Base-by-base conservation (phyloP, 2,113 vertebrate genomes). In the Anarhynchus alexandrinus region DNA sequence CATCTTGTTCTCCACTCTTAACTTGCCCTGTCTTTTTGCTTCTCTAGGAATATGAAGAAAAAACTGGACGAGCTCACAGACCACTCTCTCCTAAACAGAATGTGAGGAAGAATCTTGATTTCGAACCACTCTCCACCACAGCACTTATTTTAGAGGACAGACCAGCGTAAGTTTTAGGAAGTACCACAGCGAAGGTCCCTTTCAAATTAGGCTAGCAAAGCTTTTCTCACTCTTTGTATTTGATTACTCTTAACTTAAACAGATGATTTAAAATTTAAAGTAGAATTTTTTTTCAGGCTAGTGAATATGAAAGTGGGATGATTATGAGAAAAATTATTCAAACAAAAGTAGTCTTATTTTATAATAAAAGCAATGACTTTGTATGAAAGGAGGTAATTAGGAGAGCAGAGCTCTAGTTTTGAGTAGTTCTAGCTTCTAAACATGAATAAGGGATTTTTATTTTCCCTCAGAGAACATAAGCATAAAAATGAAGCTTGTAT, bases 51-150 rank as follows among this genome's bases (percentile, higher is more conserved):
- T 99, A 99, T 99, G 99, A 99, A 98, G 99, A 99, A 94, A 99
- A 99, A 98, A 98, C 98, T 98, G 98, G 98, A 96, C 98, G 97
- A 97, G 96, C 98, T 96, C 98, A 98, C 96, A 98, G 97, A 97
- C 98, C 98, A 6, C 98, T 98, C 15, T 99, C 99, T 95, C 99
- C 99, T 51, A 98, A 98, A 97, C 99, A 99, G 97, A 98, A 97
- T 92, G 98, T 99, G 98, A 99, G 99, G 98, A 99, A 98, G 97
- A 99, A 98, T 94, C 98, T 99, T 94, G 98, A 99, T 96, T 99
- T 99, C 87, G 99, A 99, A 91, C 99, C 99, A 7, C 98, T 99
- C n/a, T 99, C 99, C 97, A 99, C 99, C 96, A 99, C 99, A 1
- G 99, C 99, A 0, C 98, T 99, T 77, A 99, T 99, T 97, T 98